These are phyloP conservation scores for Cantharis rustica DNA, from an alignment of 2,888 invertebrate genomes.

Conservation along the genomic window DNA sequence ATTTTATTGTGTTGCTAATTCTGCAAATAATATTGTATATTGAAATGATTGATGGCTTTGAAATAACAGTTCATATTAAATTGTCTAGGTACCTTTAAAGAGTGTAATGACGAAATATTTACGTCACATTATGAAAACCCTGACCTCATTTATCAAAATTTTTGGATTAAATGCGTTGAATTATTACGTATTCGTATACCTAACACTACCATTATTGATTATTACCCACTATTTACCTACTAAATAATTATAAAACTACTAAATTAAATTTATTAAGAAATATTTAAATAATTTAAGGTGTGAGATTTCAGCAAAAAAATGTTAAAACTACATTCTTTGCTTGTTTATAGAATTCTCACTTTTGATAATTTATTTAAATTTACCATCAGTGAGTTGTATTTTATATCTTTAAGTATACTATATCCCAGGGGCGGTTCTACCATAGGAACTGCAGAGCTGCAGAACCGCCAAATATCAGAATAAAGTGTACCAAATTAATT, in stretches of 20 bases:
- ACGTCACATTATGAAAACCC: not conserved
- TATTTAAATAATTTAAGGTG: not conserved
- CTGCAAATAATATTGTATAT: not conserved
- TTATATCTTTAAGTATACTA: not conserved
- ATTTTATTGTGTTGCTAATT: not conserved
- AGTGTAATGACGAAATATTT: not conserved
- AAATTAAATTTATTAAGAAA: not conserved
- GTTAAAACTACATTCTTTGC: not conserved
- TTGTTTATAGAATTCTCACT: not conserved
- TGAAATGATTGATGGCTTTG: not conserved
- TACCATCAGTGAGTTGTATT: not conserved
- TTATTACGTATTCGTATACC: not conserved
- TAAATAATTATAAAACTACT: not conserved
- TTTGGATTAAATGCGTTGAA: not conserved
- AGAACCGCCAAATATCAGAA: too few relatives aligned
- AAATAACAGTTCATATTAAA: not conserved
- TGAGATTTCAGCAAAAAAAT: not conserved
- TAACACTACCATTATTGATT: not conserved
- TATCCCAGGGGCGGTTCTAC: too few relatives aligned
- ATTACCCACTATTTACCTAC: not conserved
- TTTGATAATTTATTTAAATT: not conserved
- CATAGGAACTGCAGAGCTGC: too few relatives aligned
- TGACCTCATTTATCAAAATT: not conserved
- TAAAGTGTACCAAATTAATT: too few relatives aligned
- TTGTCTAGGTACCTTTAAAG: not conserved